These are phyloP conservation scores for Synergus japonicus DNA, from an alignment of 2,888 invertebrate species.

Conservation along the genomic window DNA sequence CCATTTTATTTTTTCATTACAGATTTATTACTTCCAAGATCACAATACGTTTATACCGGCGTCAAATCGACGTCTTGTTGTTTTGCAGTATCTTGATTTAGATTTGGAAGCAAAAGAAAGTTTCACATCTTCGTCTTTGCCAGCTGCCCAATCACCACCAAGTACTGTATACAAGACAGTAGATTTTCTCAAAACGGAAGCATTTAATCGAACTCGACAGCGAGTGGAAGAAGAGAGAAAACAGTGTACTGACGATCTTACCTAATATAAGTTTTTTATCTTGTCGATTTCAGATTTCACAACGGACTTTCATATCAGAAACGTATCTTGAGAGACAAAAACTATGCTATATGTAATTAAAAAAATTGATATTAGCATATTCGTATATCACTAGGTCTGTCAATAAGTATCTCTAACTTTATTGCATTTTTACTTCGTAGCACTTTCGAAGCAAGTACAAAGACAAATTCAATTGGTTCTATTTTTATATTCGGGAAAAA, in stretches of 20 bases:
- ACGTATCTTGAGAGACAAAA: slow-evolving; percentile 21
- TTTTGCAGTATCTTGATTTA: slow-evolving; percentile 91
- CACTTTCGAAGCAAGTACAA: slow-evolving; percentile 20
- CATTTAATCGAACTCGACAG: slow-evolving; percentile 91
- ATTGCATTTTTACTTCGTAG: slow-evolving; percentile 34
- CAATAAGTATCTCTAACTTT: neutral
- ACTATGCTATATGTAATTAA: neutral
- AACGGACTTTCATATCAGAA: slow-evolving; percentile 28
- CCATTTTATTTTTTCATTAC: slow-evolving; percentile 48
- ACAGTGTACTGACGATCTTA: slow-evolving; percentile 74
- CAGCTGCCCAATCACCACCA: slow-evolving; percentile 75
- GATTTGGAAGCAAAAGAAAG: slow-evolving; percentile 83
- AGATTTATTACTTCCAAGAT: slow-evolving; percentile 71
- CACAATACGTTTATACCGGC: slow-evolving; percentile 65
- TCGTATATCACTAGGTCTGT: slow-evolving; percentile 24
- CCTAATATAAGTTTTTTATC: slow-evolving; percentile 51
- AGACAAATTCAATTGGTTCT: neutral
- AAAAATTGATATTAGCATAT: neutral
- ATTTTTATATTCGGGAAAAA: slow-evolving; percentile 2
- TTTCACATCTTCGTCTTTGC: slow-evolving; percentile 73
- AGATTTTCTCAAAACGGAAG: slow-evolving; percentile 95
- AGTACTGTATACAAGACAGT: slow-evolving; percentile 92
- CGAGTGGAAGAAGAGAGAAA: slow-evolving; percentile 86
- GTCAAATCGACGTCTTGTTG: slow-evolving; percentile 72
- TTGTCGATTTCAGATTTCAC: neutral